Base-by-base conservation (phyloP, 2,888 invertebrate genomes). In the Alcis repandata region DNA sequence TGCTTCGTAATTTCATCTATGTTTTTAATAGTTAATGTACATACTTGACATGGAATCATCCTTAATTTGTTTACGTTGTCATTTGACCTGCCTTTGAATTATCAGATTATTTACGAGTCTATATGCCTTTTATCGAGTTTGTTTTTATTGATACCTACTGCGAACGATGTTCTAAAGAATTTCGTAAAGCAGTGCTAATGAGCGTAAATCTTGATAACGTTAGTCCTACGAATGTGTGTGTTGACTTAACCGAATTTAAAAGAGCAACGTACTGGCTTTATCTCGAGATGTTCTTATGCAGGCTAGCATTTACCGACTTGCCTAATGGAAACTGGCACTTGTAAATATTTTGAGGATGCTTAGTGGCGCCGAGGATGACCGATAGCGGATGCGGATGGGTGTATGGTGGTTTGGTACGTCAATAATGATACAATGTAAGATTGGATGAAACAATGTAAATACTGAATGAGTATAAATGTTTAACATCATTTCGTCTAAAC, bases 221-320 rank as follows among this genome's bases (percentile, higher is more conserved):
- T 61, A 59, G 71, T 67, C 67, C 68, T 57, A 45, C 61, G 63
- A 61, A 52, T 56, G 59, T 46, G 41, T 56, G 36, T 87, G 84
- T 91, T 89, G 82, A 84, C 79, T 73, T 90, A 80, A 87, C 90
- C 90, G 86, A 87, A 87, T 80, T 84, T 73, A 75, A 81, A 80
- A 72, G 87, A 85, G 82, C 87, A 88, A 85, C 75, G 88, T 83
- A 68, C 85, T 45, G 54, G 43, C 83, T 45, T 53, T 53, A 68
- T 68, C 67, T 60, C 41, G 59, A 68, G 59, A 70, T 70, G 43
- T 58, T 60, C 51, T 57, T 40, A 54, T 52, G 20, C 19, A 49
- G 41, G 49, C 41, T 45, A 38, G 56, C 61, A 66, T 70, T 69
- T 59, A 57, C 59, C 33, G 54, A 13, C 49, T 45, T 54, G 45